Base-by-base conservation (phyloP, 2,797 vertebrate genomes). In the Linurgus olivaceus region DNA sequence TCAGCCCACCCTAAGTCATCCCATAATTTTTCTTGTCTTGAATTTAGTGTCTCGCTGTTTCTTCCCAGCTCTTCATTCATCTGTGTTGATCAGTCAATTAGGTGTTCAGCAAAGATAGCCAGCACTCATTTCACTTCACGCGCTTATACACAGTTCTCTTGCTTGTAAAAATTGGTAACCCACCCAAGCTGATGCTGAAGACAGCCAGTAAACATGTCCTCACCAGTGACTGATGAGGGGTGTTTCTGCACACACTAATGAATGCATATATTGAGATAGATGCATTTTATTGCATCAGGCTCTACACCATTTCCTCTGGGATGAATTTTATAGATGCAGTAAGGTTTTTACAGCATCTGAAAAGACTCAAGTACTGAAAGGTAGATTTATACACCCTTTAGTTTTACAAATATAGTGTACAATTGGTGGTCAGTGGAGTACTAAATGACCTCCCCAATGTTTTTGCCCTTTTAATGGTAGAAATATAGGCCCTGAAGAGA, bases 271-370 rank as follows among this genome's bases (percentile, higher is more conserved):
- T 38, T 50, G 52, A 85, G 47, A 92, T 18, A 76, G 48, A 62
- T 66, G 47, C 26, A 42, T 94, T 94, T 97, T 75, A 52, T 81
- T 79, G 42, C 72, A 52, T 70, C 72, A 75, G 54, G 51, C 18
- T 67, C 87, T 86, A 74, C 18, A 73, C 47, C 26, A 26, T 51
- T 90, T 88, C 88, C 82, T 62, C 38, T 13, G 62, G 72, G 66
- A 51, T 66, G 26, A 71, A 40, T 88, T 97, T 96, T 86, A 94
- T 77, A 81, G 92, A 38, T 0, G 7, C 54, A 70, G 29, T 73
- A 83, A 91, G 67, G 79, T 61, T 93, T 96, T 96, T 93, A 71
- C 23, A 47, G 48, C 81, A 76, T 72, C 42, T 82, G 79, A 89
- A 93, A 90, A 76, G 74, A 66, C 20, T 80, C 79, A 15, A 42